These are phyloP conservation scores for Formica exsecta DNA, from an alignment of 1,140 invertebrate genomes.

Conservation along the genomic window DNA sequence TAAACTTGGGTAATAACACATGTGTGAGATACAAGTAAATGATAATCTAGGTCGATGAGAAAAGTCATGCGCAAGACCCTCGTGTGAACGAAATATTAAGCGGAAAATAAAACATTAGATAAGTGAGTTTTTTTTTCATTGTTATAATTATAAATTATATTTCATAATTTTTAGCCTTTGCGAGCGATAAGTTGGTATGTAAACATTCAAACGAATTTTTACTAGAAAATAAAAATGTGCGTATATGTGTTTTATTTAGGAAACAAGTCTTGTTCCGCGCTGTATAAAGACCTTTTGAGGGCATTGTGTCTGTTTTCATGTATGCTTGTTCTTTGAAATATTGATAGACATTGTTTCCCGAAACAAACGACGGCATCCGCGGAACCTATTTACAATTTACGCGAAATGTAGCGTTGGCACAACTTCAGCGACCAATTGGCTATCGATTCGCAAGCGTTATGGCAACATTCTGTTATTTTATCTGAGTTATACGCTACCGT, in stretches of 20 bases:
- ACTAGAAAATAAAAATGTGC: neutral
- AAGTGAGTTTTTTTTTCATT: neutral
- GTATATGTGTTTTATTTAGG: neutral
- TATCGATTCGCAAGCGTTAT: constrained; percentile 60
- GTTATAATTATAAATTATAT: neutral
- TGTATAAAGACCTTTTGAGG: constrained; percentile 2
- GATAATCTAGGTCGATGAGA: neutral
- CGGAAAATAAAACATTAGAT: neutral
- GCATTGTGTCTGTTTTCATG: neutral
- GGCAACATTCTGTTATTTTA: constrained; percentile 47
- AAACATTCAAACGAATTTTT: neutral
- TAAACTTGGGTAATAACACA: constrained; percentile 14
- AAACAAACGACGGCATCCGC: constrained; percentile 53
- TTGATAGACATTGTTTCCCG: constrained; percentile 51
- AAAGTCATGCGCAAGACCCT: neutral
- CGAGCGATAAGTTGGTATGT: neutral
- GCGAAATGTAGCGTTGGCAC: constrained; percentile 57
- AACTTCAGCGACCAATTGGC: constrained; percentile 58
- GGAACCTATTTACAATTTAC: constrained; percentile 60
- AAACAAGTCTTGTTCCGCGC: neutral
- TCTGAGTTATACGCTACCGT: constrained; percentile 22
- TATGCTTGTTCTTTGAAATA: constrained; percentile 36
- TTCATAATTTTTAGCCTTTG: neutral
- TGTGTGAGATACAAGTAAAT: neutral
- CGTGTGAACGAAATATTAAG: neutral